phyloP scores from a whole-genome alignment of 2,113 vertebrate genomes.

The Ictalurus punctatus region DNA sequence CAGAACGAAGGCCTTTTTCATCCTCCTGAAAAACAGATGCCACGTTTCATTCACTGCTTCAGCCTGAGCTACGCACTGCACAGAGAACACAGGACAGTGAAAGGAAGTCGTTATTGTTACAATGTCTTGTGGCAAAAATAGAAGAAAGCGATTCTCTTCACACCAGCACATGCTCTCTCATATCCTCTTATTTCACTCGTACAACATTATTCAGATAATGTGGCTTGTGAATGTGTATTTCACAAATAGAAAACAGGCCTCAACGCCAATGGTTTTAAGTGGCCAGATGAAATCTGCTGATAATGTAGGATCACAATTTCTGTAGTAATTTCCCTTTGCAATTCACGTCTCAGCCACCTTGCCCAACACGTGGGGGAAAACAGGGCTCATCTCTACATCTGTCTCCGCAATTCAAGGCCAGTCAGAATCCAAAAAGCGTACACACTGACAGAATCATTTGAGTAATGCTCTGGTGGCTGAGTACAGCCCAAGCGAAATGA shows the following conservation, averaged over 20 bases:
- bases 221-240: neutral
- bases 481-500: conserved; percentile 40
- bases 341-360: conserved; percentile 8
- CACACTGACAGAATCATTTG: conserved; percentile 31
- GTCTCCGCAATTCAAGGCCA: conserved; percentile 17
- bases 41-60: conserved; percentile 7
- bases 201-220: neutral
- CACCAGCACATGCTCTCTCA: neutral
- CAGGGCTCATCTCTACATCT: conserved; percentile 20
- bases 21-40: conserved; percentile 12
- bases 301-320: conserved; percentile 7
- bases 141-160: conserved; percentile 4
- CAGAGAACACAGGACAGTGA: neutral
- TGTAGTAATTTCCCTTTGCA: conserved; percentile 5
- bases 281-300: conserved; percentile 23
- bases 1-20: conserved; percentile 2
- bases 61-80: neutral
- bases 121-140: neutral
- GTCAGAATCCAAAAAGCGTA: conserved; percentile 11
- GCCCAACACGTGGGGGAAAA: neutral
- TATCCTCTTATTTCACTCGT: neutral
- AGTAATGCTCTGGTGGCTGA: conserved; percentile 31
- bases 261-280: neutral
- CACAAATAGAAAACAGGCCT: neutral
- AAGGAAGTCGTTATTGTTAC: neutral